These are phyloP conservation scores for Eutolmus rufibarbis DNA, from an alignment of 2,888 invertebrate species.

Conservation along the genomic window DNA sequence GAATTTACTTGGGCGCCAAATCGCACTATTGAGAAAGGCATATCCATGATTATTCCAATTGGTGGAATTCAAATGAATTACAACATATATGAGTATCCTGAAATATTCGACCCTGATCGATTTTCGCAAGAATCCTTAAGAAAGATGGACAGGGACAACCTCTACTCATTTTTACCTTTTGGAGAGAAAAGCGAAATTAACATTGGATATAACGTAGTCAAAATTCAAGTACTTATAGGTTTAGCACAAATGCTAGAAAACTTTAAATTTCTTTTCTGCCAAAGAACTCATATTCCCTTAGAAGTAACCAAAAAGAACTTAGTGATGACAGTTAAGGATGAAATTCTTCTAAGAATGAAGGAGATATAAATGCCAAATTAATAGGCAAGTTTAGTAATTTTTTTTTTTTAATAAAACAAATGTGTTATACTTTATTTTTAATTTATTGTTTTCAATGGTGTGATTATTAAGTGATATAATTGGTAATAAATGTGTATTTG, in stretches of 20 bases:
- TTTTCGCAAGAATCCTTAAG: neutral
- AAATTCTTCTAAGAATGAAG: neutral
- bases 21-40: neutral
- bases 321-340: neutral
- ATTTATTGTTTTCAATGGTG: neutral
- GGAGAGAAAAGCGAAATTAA: neutral
- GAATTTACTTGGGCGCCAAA: neutral
- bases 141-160: neutral
- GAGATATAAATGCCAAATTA: neutral
- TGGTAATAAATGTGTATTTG: neutral
- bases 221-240: neutral
- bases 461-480: neutral
- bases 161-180: neutral
- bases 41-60: neutral
- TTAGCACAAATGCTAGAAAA: neutral
- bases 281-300: constrained; percentile 45
- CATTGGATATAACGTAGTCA: neutral
- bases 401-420: neutral
- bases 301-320: neutral
- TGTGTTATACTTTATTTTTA: neutral
- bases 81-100: neutral
- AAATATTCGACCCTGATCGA: neutral
- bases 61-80: neutral
- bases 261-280: constrained; percentile 47
- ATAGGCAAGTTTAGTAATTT: neutral